Percentiles rank a stretch among this genome's conserved stretches.
These are phyloP conservation scores for Onthophagus sagittarius DNA, from an alignment of 2,888 invertebrate genomes.

Conservation along the genomic window DNA sequence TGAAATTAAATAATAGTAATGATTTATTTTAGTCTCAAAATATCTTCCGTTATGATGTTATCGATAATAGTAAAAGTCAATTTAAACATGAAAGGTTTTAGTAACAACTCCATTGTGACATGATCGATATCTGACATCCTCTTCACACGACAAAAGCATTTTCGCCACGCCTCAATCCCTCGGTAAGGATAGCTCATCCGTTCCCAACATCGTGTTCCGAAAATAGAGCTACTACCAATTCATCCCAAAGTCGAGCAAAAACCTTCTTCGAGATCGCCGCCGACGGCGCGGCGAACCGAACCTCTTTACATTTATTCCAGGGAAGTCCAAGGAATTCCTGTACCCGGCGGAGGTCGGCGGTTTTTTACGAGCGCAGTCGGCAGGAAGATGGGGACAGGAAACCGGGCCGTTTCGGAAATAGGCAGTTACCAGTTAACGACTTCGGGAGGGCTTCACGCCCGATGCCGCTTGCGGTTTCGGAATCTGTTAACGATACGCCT, in stretches of 20 bases:
- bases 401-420: conserved; percentile 44
- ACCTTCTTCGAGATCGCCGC: not conserved
- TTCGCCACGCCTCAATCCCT: not conserved
- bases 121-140: not conserved
- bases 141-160: not conserved
- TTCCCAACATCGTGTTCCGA: not conserved
- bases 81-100: not conserved
- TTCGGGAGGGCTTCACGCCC: conserved; percentile 27
- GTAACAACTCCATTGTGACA: not conserved
- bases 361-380: conserved; percentile 20
- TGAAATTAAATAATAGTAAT: too few relatives aligned
- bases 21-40: too few relatives aligned
- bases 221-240: not conserved
- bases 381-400: conserved; percentile 34
- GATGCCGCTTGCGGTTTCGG: conserved; percentile 21
- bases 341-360: conserved; percentile 12
- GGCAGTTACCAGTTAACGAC: conserved; percentile 44
- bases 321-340: conserved; percentile 4
- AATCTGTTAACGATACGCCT: conserved; percentile 28
- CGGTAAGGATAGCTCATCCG: not conserved
- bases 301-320: conserved; percentile 30
- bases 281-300: conserved; percentile 27
- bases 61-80: not conserved
- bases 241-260: not conserved
- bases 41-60: too few relatives aligned